Conservation (phyloP, 2,797 vertebrate species). For the Sphenopsis melanotis region DNA sequence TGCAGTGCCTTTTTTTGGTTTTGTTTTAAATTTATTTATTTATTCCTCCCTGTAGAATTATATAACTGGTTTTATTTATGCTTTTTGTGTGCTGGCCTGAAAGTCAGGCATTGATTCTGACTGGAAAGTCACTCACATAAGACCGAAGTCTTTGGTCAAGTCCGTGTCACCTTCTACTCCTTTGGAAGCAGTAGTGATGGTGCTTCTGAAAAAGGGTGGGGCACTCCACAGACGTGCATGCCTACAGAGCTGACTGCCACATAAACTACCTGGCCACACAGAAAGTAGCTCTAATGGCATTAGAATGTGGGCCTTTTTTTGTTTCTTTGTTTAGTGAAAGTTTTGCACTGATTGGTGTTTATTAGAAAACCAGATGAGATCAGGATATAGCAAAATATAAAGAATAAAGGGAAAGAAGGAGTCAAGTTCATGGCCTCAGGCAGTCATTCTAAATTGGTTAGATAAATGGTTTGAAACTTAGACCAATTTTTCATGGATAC, state of each 20-base stretch:
- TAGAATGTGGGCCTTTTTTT: background rate
- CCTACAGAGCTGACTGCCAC: background rate
- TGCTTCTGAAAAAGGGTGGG: background rate
- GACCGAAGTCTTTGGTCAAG: background rate
- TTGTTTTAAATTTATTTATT: background rate
- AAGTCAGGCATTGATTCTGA: background rate
- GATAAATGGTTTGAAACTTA: background rate
- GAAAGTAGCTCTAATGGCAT: background rate
- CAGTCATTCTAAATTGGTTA: background rate
- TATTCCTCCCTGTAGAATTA: background rate
- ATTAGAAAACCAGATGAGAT: background rate
- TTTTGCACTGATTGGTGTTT: background rate
- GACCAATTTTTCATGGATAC: background rate
- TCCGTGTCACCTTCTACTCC: background rate
- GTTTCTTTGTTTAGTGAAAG: background rate
- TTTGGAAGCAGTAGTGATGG: background rate
- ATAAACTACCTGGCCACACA: background rate
- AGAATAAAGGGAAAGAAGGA: background rate
- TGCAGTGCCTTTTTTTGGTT: background rate
- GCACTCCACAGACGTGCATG: accelerated
- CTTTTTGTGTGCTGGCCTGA: background rate
- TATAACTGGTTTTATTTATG: background rate
- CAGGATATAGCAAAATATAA: background rate
- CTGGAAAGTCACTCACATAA: background rate
- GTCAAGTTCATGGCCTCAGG: background rate